Base-by-base conservation (phyloP, 2,797 vertebrate genomes). In the Parotocinclus haroldoi region DNA sequence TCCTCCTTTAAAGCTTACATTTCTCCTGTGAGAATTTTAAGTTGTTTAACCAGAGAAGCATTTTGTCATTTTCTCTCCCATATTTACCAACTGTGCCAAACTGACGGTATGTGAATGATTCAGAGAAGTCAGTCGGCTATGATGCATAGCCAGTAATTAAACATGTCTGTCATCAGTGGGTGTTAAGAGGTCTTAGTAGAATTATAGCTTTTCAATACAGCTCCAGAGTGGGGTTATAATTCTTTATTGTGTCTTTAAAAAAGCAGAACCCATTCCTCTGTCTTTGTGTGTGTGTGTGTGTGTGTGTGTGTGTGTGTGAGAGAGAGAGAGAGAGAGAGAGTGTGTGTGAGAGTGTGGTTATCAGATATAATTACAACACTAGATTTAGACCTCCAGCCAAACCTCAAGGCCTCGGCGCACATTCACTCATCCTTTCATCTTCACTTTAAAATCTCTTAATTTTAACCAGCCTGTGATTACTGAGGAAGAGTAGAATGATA, bases 241-340 rank as follows among this genome's bases (percentile, higher is more conserved):
- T 70, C 16, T 58, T 58, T 53, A 58, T 36, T 68, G 63, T 68
- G 42, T 44, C 9, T 61, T 4, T 59, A 10, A 46, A 40, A 58
- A 45, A 52, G 16, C 19, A 14, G 38, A 44, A 61, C 44, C 9
- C 61, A 1, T 19, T 4, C 44, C n/a, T 71, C 62, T 69, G 45
- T 60, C 49, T 73, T 27, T 66, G 52, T 71, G 50, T 65, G 6
- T 19, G 40, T 54, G 60, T 60, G 17, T 60, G 63, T 45, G 45
- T 73, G 50, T 75, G 68, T 64, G 58, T 58, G 76, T 48, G 58
- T 75, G 62, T 10, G 27, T 67, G n/a, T n/a, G n/a, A n/a, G n/a
- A n/a, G n/a, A n/a, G n/a, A n/a, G n/a, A n/a, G n/a, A n/a, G n/a
- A n/a, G n/a, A n/a, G n/a, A n/a, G n/a, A n/a, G n/a, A n/a, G 60